Conservation (phyloP, 2,797 vertebrate species). For the Pseudopleuronectes americanus region DNA sequence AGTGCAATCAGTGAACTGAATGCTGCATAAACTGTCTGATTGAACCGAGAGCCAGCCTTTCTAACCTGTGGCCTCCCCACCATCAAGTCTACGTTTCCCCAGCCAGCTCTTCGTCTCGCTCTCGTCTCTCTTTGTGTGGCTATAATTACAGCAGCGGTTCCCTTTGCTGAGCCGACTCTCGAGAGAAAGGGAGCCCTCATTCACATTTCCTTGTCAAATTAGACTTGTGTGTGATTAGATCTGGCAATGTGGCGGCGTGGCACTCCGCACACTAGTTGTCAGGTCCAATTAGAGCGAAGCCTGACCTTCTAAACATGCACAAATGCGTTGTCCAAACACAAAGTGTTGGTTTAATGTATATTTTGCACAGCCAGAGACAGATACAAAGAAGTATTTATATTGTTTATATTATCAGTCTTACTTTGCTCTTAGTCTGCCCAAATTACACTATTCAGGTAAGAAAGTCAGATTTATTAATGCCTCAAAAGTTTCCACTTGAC, state of each 20-base stretch:
- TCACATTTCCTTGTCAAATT: slow-evolving; percentile 64
- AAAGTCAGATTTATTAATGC: no score
- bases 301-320: slow-evolving; percentile 14
- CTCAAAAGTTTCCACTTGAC: not conserved
- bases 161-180: slow-evolving; percentile 23
- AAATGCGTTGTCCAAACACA: slow-evolving; percentile 6
- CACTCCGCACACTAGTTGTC: slow-evolving; percentile 46
- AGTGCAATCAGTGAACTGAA: slow-evolving; percentile 1
- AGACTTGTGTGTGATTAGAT: slow-evolving; percentile 57
- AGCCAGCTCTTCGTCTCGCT: not conserved
- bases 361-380: not conserved
- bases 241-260: slow-evolving; percentile 29
- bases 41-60: not conserved
- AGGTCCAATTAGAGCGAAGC: slow-evolving; percentile 51
- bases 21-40: not conserved
- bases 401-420: no score
- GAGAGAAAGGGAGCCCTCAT: slow-evolving; percentile 25
- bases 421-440: no score
- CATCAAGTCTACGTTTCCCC: slow-evolving; percentile 11
- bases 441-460: no score
- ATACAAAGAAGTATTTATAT: not conserved
- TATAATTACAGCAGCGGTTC: slow-evolving; percentile 42
- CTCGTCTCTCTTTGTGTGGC: slow-evolving; percentile 8
- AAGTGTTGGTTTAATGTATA: slow-evolving; percentile 18
- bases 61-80: not conserved